Percentiles rank a stretch among this genome's conserved stretches.
Evolutionary conservation across 1,140 invertebrate genomes (phyloP).

Genomic region (Drosophila sucinea): DNA sequence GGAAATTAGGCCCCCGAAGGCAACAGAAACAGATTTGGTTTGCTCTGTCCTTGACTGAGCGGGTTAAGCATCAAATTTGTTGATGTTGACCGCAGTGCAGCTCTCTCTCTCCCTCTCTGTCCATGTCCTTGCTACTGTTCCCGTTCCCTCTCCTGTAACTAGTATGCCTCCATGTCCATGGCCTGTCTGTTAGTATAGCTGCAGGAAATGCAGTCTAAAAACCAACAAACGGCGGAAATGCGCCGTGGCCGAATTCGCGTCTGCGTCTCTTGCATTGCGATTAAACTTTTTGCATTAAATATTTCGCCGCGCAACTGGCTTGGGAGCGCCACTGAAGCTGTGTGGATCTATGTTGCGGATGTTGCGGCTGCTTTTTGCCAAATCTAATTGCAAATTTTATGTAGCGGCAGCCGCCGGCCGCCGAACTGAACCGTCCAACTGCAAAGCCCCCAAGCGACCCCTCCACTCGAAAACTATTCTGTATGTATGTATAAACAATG

Average conservation of each 20-base stretch:
- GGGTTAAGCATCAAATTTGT: conserved; percentile 66
- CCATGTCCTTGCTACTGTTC: background rate
- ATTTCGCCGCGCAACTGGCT: conserved; percentile 38
- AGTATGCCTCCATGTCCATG: conserved; percentile 36
- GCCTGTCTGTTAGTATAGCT: conserved; percentile 33
- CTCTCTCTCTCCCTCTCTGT: background rate
- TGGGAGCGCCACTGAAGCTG: conserved; percentile 26
- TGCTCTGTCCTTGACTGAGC: conserved; percentile 19
- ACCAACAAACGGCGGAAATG: conserved; percentile 75
- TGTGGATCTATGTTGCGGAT: conserved; percentile 41
- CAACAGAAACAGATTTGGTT: conserved; percentile 37
- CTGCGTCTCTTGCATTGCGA: conserved; percentile 43
- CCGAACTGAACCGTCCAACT: conserved; percentile 2
- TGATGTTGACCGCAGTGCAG: conserved; percentile 51
- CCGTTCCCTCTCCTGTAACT: background rate
- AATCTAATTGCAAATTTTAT: conserved; percentile 81
- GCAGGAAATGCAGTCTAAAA: conserved; percentile 71
- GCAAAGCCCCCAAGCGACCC: background rate
- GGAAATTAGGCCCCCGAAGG: conserved; percentile 42
- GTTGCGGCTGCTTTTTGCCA: conserved; percentile 69
- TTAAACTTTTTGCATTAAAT: conserved; percentile 78
- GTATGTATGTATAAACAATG: conserved; percentile 61
- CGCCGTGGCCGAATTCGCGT: conserved; percentile 42
- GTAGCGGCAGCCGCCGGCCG: conserved; percentile 43
- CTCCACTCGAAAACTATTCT: conserved; percentile 54